These are phyloP conservation scores for Colistium nudipinnis DNA, from an alignment of 2,113 vertebrate genomes.

Conservation along the genomic window DNA sequence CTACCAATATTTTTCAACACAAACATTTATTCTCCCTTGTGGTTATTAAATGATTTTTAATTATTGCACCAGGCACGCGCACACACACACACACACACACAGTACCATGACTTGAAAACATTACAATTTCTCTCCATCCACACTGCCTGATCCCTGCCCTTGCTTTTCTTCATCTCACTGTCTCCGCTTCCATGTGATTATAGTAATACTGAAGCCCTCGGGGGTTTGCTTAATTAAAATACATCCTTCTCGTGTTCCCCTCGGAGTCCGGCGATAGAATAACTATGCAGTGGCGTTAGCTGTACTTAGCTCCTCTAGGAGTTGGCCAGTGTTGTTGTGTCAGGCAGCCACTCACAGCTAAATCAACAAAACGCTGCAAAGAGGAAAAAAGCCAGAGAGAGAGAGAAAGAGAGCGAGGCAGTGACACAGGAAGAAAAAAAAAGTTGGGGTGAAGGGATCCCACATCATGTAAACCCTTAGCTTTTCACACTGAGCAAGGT, in stretches of 20 bases:
- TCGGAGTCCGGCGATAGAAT: slow-evolving; percentile 68
- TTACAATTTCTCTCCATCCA: slow-evolving; percentile 24
- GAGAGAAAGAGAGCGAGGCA: slow-evolving; percentile 23
- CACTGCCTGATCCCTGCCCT: neutral
- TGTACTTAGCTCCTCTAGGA: slow-evolving; percentile 78
- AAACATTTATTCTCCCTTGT: no score
- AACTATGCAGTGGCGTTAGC: slow-evolving; percentile 72
- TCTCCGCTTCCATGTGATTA: slow-evolving; percentile 42
- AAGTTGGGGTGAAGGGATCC: slow-evolving; percentile 37
- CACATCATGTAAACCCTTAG: slow-evolving; percentile 68
- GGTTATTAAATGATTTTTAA: neutral
- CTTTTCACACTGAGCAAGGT: slow-evolving; percentile 64
- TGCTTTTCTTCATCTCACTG: slow-evolving; percentile 23
- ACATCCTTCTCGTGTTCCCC: slow-evolving; percentile 72
- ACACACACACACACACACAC: no score
- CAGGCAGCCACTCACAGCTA: slow-evolving; percentile 75
- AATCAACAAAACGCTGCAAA: slow-evolving; percentile 73
- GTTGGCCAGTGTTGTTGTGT: slow-evolving; percentile 72
- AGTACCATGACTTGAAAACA: neutral
- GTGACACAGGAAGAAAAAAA: slow-evolving; percentile 20
- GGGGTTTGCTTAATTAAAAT: slow-evolving; percentile 74
- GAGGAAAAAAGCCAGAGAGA: slow-evolving; percentile 11
- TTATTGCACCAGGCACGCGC: neutral
- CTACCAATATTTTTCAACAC: no score
- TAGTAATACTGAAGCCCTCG: slow-evolving; percentile 61